Base-by-base conservation (phyloP, 1,140 invertebrate species). In the Bombus sibiricus region DNA sequence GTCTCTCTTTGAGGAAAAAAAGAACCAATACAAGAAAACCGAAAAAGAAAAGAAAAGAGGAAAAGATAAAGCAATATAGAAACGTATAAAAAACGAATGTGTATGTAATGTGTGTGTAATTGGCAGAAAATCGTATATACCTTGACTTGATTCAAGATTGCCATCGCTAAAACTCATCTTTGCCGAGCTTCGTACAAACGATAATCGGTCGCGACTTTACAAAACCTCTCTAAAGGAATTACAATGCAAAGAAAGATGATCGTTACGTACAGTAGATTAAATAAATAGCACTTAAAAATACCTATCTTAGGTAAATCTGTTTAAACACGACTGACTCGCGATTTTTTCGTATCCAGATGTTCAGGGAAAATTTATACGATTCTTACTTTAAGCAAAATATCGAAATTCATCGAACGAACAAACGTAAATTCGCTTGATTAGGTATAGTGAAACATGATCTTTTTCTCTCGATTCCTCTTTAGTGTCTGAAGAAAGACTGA, bases 221-320 rank as follows among this genome's bases (percentile, higher is more conserved):
- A 43, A 62, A 64, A 53, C 34, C 68, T 85, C 83, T 85, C 83
- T 85, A 85, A 86, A 83, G 64, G 82, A 89, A 78, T 47, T n/a
- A 86, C 81, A 86, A 86, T 86, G 57, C 72, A 81, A 83, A 77
- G 59, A 59, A 66, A 88, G 64, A 69, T 76, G 81, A 43, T 85
- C 28, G 43, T 83, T 89, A 79, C 59, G 86, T 53, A 72, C 64
- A 77, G 57, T 78, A 81, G 39, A 83, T 89, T 81, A 81, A 89
- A 89, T 89, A 89, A 89, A 89, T 89, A 89, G 62, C 34, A 64
- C 53, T 59, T 83, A 86, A 83, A 68, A 83, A 78, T 84, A 81
- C 59, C 81, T 81, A 83, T 86, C 81, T 86, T 86, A 85, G 75
- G 76, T 84, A 88, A 74, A 66, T 89, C 83, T 62, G 86, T 80